These are phyloP conservation scores for Cylindroiulus punctatus DNA, from an alignment of 2,888 invertebrate genomes.

Conservation along the genomic window DNA sequence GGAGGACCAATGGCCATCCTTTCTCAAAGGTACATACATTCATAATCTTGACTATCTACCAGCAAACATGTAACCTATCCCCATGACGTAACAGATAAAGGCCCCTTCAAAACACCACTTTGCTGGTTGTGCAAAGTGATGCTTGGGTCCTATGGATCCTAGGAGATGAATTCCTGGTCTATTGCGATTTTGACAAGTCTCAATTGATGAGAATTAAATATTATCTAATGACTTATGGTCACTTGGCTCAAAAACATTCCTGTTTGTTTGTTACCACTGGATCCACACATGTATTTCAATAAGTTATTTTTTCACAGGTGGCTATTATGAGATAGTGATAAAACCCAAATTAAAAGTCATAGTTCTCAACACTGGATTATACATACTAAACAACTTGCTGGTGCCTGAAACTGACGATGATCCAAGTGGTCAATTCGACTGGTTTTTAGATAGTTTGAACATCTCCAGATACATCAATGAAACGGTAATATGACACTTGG, in stretches of 20 bases:
- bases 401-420: constrained; percentile 39
- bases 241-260: too few relatives aligned
- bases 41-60: too few relatives aligned
- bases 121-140: too few relatives aligned
- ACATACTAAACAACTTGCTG: constrained; percentile 31
- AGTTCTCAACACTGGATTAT: constrained; percentile 54
- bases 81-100: too few relatives aligned
- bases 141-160: too few relatives aligned
- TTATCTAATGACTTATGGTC: too few relatives aligned
- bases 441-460: constrained; percentile 48
- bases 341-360: constrained; percentile 51
- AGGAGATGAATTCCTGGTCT: too few relatives aligned
- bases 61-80: too few relatives aligned
- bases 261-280: too few relatives aligned
- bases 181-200: too few relatives aligned
- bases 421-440: constrained; percentile 55
- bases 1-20: constrained; percentile 24
- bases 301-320: constrained; percentile 18
- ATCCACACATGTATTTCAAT: neutral
- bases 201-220: too few relatives aligned
- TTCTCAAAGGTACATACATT: neutral
- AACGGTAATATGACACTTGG: constrained; percentile 13
- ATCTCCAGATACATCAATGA: constrained; percentile 35
- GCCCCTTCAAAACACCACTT: too few relatives aligned
- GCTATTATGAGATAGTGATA: constrained; percentile 50